Evolutionary conservation across 2,797 vertebrate genomes (phyloP), one percentile per base, ranked within the genome.

Genomic region (Astyanax mexicanus): DNA sequence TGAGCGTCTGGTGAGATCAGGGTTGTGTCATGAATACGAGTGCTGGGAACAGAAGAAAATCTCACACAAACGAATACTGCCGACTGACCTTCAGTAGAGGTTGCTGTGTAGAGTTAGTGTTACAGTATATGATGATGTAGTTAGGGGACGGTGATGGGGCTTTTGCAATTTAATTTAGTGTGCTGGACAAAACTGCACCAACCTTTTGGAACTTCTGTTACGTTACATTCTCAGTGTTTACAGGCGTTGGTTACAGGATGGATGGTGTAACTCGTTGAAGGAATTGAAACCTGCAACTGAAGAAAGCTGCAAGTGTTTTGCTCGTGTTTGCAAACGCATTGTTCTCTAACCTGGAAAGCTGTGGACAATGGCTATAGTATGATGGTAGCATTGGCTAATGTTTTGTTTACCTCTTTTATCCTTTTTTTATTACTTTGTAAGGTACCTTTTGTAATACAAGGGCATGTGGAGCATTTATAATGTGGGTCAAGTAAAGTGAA

Each of bases 191-290:
- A 71, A 67, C 71, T 23, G 64, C 74, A 27, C 75, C 78, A 68
- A n/a, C 66, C 78, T 75, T 44, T 58, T 79, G 82, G 82, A 81
- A 15, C 49, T 72, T 77, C 47, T 81, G 79, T 81, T 81, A 79
- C 74, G 23, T 57, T 78, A 55, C 75, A 74, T 79, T 17, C 57
- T 79, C n/a, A 40, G 27, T 40, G 25, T 78, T 81, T 65, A 78
- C 69, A 51, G 42, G 51, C 32, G 42, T 68, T 69, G 29, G 29
- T 49, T 37, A 67, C 64, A 49, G 17, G 25, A 11, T 21, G 42
- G n/a, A n/a, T 29, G 40, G 21, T 29, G 10, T 10, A 65, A 37
- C 27, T 61, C 38, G 25, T 35, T 45, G 15, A 25, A 54, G 51
- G 10, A 54, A 54, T 10, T 27, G 51, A 27, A 54, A 23, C 9